Evolutionary conservation across 2,888 invertebrate species (phyloP).

Genomic region (Noctua janthe): DNA sequence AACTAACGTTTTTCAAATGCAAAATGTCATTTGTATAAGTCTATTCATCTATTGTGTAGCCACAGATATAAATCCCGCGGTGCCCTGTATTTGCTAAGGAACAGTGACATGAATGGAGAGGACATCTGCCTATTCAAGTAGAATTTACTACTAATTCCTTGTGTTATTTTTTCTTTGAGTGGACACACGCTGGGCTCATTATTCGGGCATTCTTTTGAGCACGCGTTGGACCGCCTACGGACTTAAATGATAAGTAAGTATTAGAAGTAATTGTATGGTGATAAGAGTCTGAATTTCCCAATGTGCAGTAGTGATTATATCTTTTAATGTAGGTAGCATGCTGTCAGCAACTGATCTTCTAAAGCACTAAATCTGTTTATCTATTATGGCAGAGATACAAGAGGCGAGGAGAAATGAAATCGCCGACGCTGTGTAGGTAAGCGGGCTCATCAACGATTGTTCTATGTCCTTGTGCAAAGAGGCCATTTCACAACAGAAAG

Average conservation of each 20-base stretch:
- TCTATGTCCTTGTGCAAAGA: neutral
- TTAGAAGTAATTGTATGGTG: conserved; percentile 6
- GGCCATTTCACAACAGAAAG: neutral
- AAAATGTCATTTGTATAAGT: conserved; percentile 9
- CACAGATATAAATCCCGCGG: conserved; percentile 60
- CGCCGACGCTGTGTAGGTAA: neutral
- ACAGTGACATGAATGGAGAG: conserved; percentile 60
- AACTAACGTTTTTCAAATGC: conserved; percentile 7
- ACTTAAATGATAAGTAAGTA: conserved; percentile 19
- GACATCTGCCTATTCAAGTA: conserved; percentile 64
- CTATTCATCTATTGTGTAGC: conserved; percentile 44
- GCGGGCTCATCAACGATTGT: neutral
- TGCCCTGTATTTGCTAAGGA: conserved; percentile 59
- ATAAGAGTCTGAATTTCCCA: neutral
- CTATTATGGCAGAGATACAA: neutral
- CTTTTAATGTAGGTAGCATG: neutral
- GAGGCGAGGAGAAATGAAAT: neutral
- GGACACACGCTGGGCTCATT: conserved; percentile 64
- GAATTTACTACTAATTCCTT: conserved; percentile 67
- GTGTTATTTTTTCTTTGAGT: conserved; percentile 63
- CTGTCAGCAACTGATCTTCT: neutral
- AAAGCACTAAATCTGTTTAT: neutral
- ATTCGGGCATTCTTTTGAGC: conserved; percentile 47
- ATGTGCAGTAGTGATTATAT: neutral
- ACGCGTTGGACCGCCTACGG: conserved; percentile 50